Conservation (phyloP, 2,888 invertebrate species). For the Oithona nana region DNA sequence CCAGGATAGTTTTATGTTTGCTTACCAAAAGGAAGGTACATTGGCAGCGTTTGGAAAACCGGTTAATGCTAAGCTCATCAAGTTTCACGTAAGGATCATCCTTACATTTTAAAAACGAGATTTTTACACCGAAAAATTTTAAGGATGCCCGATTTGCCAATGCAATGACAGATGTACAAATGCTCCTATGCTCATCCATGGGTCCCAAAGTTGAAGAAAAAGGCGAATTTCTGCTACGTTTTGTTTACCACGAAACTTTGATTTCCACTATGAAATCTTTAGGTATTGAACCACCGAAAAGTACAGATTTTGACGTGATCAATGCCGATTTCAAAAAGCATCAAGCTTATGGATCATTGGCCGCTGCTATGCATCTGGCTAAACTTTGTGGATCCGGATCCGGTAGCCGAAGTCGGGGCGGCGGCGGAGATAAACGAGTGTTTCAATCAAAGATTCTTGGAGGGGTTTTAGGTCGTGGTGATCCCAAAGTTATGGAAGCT, state of each 20-base stretch:
- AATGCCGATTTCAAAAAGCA: constrained; percentile 2
- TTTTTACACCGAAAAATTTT: too few relatives aligned
- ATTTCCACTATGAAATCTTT: background rate
- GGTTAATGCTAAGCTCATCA: background rate
- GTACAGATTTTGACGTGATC: background rate
- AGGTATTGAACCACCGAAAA: background rate
- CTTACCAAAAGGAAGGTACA: background rate
- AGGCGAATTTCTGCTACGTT: constrained; percentile 3
- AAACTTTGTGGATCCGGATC: too few relatives aligned
- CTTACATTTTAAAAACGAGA: too few relatives aligned
- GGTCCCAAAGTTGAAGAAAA: constrained; percentile 5
- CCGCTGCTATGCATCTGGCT: background rate
- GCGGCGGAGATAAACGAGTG: background rate
- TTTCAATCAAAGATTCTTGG: background rate
- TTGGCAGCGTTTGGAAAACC: background rate
- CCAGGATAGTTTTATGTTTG: background rate
- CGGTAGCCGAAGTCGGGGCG: background rate
- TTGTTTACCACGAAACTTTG: constrained; percentile 3
- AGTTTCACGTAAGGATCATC: background rate
- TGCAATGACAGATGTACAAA: background rate
- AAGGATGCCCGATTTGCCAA: background rate
- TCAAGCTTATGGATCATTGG: background rate
- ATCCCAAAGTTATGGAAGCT: background rate
- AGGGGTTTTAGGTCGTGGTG: background rate
- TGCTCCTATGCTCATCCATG: background rate